Evolutionary conservation across 2,113 vertebrate species (phyloP).

Genomic region (Apeltes quadracus): DNA sequence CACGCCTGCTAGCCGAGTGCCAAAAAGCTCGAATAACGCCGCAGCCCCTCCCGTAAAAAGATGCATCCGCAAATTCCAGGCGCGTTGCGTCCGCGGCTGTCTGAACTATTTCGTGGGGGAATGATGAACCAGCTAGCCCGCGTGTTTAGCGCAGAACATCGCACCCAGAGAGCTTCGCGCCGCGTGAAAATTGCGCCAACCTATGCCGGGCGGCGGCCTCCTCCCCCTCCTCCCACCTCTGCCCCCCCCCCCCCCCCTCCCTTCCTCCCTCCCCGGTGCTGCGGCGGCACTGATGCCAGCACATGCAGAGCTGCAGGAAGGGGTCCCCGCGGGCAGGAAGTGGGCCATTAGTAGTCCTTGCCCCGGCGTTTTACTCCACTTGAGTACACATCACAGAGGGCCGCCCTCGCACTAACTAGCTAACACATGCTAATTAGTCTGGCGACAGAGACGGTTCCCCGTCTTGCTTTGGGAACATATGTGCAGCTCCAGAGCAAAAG

Average conservation of each 20-base stretch:
- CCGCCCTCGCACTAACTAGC: conserved; percentile 71
- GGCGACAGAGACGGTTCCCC: conserved; percentile 65
- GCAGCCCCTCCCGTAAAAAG: conserved; percentile 65
- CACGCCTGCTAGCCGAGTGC: conserved; percentile 60
- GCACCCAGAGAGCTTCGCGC: conserved; percentile 21
- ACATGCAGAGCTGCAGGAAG: conserved; percentile 61
- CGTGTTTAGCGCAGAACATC: conserved; percentile 29
- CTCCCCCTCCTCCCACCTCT: conserved; percentile 31
- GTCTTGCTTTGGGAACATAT: conserved; percentile 60
- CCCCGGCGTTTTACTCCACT: conserved; percentile 76
- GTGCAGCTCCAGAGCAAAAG: conserved; percentile 56
- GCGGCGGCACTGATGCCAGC: conserved; percentile 66
- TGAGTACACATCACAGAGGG: conserved; percentile 75
- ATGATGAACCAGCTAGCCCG: conserved; percentile 61
- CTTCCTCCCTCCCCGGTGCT: too few species aligned
- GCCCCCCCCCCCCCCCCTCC: not conserved
- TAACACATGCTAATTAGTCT: conserved; percentile 78
- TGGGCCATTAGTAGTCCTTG: conserved; percentile 78
- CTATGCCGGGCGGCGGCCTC: conserved; percentile 18
- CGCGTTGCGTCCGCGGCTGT: conserved; percentile 48
- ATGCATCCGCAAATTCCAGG: conserved; percentile 56
- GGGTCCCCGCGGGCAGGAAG: conserved; percentile 71
- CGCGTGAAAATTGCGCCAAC: conserved; percentile 31
- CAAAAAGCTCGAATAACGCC: conserved; percentile 65
- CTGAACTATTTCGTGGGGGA: conserved; percentile 64